Evolutionary conservation across 2,113 vertebrate species (phyloP), one percentile per base, ranked within the genome.

Genomic region (Platichthys flesus): DNA sequence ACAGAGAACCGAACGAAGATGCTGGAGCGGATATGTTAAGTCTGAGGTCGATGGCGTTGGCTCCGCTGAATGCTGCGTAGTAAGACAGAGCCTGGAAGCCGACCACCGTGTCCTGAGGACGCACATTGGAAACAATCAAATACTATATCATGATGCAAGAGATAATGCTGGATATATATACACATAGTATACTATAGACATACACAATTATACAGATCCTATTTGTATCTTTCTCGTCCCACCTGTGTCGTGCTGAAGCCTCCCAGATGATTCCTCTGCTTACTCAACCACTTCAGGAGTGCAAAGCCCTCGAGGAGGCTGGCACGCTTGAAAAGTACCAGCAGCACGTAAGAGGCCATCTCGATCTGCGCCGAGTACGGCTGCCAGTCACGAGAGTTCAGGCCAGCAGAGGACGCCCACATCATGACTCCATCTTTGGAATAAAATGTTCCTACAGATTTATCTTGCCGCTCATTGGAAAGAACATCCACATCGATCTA

Each of bases 201-300:
- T 3, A 42, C 40, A 42, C 9, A 12, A 9, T 2, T 42, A 42
- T 42, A 10, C 9, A 12, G 40, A 12, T 12, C 3, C 10, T 42
- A 13, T 13, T 4, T 28, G 26, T 28, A 28, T 28, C 2, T 31
- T 14, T 37, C 16, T 21, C 5, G 8, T 49, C 26, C 78, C 63
- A 97, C 97, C 96, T 98, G 97, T 35, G 96, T 97, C 68, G 96
- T 93, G 4, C 92, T 91, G 84, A 93, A 98, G 62, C 96, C 95
- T 61, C 97, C 97, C 5, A 93, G 88, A 51, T 93, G 91, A 67
- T 94, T 96, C 57, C 95, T 95, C 70, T 96, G 96, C 13, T 84
- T 91, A 81, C 94, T 95, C 26, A 98, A 90, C 96, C 96, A 98
- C 79, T 94, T 96, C 94, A 97, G 93, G 5, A 96, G 35, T 0